These are phyloP conservation scores for Bombyx mandarina DNA, from an alignment of 1,140 invertebrate species.

Conservation along the genomic window DNA sequence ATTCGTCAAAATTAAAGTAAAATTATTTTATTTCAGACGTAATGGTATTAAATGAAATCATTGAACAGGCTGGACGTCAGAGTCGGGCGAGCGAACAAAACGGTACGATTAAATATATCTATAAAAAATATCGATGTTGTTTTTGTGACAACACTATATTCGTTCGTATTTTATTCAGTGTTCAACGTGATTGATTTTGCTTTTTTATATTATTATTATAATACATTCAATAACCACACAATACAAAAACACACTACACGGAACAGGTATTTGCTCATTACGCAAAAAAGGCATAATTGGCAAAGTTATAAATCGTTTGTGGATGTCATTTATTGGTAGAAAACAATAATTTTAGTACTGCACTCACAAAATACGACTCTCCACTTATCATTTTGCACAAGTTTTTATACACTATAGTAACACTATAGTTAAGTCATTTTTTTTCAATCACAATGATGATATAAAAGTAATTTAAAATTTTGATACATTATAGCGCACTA, in stretches of 20 bases:
- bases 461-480: too few species aligned
- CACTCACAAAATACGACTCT: slow-evolving; percentile 6
- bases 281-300: slow-evolving; percentile 67
- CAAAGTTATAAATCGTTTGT: slow-evolving; percentile 41
- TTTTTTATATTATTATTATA: background rate
- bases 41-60: slow-evolving; percentile 97
- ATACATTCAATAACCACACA: slow-evolving; percentile 1
- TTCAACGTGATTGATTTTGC: background rate
- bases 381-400: background rate
- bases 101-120: slow-evolving; percentile 75
- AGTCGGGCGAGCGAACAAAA: slow-evolving; percentile 88
- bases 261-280: slow-evolving; percentile 67
- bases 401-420: slow-evolving; percentile 11
- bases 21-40: slow-evolving; percentile 80
- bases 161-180: slow-evolving; percentile 1
- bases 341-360: slow-evolving; percentile 20
- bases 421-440: slow-evolving; percentile 2
- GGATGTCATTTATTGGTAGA: slow-evolving; percentile 62
- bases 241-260: slow-evolving; percentile 27
- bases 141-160: slow-evolving; percentile 4
- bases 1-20: background rate
- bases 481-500: too few species aligned
- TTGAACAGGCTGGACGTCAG: slow-evolving; percentile 87
- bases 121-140: slow-evolving; percentile 18
- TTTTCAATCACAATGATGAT: too few species aligned